Evolutionary conservation across 2,797 vertebrate species (phyloP).

Genomic region (Pelochelys cantorii): DNA sequence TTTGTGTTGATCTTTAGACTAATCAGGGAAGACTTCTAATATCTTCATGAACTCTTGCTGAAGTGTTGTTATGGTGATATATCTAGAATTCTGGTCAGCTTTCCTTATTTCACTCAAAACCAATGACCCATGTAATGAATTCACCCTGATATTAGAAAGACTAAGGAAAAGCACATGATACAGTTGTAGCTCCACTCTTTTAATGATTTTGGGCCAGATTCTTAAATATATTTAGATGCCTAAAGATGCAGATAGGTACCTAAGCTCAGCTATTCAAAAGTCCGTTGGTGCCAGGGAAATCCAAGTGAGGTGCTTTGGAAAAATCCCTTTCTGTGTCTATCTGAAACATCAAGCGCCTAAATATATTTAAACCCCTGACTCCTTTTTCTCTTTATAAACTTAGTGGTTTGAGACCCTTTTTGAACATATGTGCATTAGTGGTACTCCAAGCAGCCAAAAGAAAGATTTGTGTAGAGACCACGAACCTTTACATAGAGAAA

Average conservation of each 20-base stretch:
- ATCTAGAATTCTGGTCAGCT: background rate
- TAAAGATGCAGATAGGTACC: background rate
- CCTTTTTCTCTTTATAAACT: background rate
- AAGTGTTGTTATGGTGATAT: background rate
- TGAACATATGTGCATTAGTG: too few relatives aligned
- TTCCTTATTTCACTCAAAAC: background rate
- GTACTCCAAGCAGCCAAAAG: background rate
- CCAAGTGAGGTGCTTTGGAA: background rate
- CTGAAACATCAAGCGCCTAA: background rate
- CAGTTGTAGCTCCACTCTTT: background rate
- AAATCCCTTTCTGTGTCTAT: background rate
- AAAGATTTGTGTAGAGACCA: too few relatives aligned
- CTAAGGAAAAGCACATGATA: background rate
- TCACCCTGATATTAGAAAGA: background rate
- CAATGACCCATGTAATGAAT: too few relatives aligned
- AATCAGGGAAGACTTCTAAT: background rate
- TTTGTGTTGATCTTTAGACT: slow-evolving; percentile 21
- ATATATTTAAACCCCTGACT: background rate
- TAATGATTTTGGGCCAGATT: background rate
- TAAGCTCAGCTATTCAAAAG: background rate
- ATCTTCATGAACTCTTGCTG: background rate
- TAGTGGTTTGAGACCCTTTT: background rate
- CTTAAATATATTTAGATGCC: background rate
- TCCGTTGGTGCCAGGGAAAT: background rate
- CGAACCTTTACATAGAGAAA: background rate